Evolutionary conservation across 2,113 vertebrate species (phyloP).

Genomic region (Planiliza haematocheilus): DNA sequence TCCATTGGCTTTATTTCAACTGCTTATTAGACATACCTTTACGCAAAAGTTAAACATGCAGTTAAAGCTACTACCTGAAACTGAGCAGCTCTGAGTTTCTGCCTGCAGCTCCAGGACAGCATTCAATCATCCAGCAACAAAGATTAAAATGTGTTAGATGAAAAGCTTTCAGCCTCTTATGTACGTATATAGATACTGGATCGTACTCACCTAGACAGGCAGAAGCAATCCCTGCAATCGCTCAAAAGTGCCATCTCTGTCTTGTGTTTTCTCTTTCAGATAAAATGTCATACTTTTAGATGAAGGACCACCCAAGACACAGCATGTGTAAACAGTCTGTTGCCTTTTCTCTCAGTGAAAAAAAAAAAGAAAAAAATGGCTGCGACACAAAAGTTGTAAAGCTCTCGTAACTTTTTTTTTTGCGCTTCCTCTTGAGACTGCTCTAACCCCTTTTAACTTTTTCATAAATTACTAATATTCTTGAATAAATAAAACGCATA

Average conservation of each 20-base stretch:
- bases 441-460: slow-evolving; percentile 62
- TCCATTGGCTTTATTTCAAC: no score
- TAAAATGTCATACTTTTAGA: slow-evolving; percentile 86
- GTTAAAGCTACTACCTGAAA: no score
- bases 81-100: no score
- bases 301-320: slow-evolving; percentile 75
- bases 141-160: no score
- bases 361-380: no score
- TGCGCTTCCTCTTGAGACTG: slow-evolving; percentile 66
- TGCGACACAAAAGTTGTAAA: slow-evolving; percentile 71
- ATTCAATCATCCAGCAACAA: no score
- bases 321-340: slow-evolving; percentile 70
- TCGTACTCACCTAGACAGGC: slow-evolving; percentile 39
- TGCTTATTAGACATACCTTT: no score
- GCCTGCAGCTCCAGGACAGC: neutral
- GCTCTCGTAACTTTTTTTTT: slow-evolving; percentile 52
- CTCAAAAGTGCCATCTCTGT: slow-evolving; percentile 73
- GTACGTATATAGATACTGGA: slow-evolving; percentile 15
- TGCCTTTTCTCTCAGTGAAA: slow-evolving; percentile 73
- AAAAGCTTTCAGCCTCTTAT: no score
- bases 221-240: slow-evolving; percentile 51
- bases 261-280: slow-evolving; percentile 82
- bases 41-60: no score
- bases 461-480: slow-evolving; percentile 56
- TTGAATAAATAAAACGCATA: slow-evolving; percentile 79